Conservation (phyloP, 2,888 invertebrate species). For the Augochlorella aurata region DNA sequence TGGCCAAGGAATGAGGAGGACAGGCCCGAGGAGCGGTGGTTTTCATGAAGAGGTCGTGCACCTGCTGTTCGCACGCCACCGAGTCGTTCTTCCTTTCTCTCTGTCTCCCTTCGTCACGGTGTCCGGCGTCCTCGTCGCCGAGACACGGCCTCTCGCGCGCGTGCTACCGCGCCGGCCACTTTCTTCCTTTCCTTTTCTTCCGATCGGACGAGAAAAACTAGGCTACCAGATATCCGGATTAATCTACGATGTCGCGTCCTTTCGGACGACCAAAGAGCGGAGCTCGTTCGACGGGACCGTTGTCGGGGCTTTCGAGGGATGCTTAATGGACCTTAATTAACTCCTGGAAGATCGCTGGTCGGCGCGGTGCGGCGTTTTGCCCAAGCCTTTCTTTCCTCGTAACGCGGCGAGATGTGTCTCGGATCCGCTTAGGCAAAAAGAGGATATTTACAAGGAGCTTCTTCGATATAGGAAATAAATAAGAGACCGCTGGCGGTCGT, state of each 20-base stretch:
- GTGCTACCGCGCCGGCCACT: conserved; percentile 49
- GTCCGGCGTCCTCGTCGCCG: conserved; percentile 12
- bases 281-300: conserved; percentile 15
- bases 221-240: conserved; percentile 55
- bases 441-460: neutral
- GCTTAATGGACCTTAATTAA: conserved; percentile 52
- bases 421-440: neutral
- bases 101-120: conserved; percentile 20
- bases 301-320: conserved; percentile 27
- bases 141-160: conserved; percentile 38
- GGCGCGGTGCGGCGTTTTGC: neutral
- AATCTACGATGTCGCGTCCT: conserved; percentile 70
- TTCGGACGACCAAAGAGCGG: conserved; percentile 47
- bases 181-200: conserved; percentile 36
- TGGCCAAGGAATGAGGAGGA: conserved; percentile 37
- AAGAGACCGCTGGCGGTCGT: neutral
- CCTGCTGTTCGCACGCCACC: conserved; percentile 78
- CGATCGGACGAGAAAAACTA: conserved; percentile 13
- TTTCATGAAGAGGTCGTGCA: conserved; percentile 77
- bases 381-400: conserved; percentile 8
- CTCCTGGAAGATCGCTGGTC: conserved; percentile 32
- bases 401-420: neutral
- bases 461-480: neutral
- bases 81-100: conserved; percentile 49
- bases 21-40: conserved; percentile 53